These are phyloP conservation scores for Morone saxatilis DNA, from an alignment of 2,113 vertebrate genomes.

Conservation along the genomic window DNA sequence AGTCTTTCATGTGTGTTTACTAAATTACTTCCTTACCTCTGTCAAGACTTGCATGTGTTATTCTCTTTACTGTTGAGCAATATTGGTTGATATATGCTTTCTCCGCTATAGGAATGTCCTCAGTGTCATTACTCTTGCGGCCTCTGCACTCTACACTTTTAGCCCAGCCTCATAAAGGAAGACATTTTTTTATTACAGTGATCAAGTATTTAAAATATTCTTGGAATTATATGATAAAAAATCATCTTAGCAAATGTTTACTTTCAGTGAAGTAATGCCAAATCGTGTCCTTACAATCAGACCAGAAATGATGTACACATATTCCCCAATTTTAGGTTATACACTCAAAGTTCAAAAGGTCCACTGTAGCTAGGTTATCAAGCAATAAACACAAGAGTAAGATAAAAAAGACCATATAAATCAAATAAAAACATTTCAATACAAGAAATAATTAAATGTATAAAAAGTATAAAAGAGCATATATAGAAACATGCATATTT, in stretches of 20 bases:
- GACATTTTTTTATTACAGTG: not conserved
- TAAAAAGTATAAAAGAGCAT: not conserved
- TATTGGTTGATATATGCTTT: slow-evolving; percentile 12
- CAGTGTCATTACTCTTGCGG: too few relatives aligned
- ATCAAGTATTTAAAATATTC: not conserved
- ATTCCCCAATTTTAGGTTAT: not conserved
- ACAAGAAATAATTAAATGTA: not conserved
- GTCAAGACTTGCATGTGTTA: slow-evolving; percentile 6
- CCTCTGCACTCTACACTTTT: not conserved
- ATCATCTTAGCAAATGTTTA: not conserved
- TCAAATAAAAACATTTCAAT: not conserved
- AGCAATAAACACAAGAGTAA: not conserved
- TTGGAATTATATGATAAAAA: not conserved
- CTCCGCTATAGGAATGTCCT: too few relatives aligned
- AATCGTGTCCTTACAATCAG: not conserved
- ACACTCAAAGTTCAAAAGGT: not conserved
- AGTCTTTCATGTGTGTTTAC: not conserved
- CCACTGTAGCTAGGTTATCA: not conserved
- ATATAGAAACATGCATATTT: not conserved
- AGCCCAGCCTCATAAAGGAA: not conserved
- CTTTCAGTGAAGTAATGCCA: not conserved
- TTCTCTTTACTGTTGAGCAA: not conserved
- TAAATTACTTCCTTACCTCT: not conserved
- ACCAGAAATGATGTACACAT: not conserved
- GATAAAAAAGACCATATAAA: not conserved